Base-by-base conservation (phyloP, 2,888 invertebrate genomes). In the Timandra comae region DNA sequence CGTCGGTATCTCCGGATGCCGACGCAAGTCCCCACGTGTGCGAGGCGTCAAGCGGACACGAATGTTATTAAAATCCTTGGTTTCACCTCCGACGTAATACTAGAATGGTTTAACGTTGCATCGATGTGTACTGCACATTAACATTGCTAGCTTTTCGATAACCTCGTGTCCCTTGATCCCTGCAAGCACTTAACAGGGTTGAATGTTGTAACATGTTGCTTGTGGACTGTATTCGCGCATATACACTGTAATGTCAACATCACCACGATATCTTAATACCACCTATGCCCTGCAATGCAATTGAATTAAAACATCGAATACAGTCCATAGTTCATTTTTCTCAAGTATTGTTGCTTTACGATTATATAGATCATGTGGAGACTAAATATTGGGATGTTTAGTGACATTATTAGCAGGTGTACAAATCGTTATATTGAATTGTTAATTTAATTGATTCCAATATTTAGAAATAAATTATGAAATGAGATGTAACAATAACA, bases 151-250 rank as follows among this genome's bases (percentile, higher is more conserved):
- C 63, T 72, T 73, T 67, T 63, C 41, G 61, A 68, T 79, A 76
- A 79, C 71, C 74, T 79, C 77, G 81, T 84, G 82, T 82, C 84
- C 77, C 79, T 84, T 81, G 80, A 69, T 73, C 59, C 80, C 67
- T 72, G 76, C 74, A 58, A 80, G 72, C 76, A 77, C 76, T 68
- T 73, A 72, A 77, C 76, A 75, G 72, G 74, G 72, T 79, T 82
- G 76, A 71, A 66, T 79, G 74, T 73, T 73, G 74, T 84, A 76
- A 73, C 73, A 66, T 67, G 64, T 73, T 67, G 69, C 72, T 71
- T 59, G 67, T 62, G 66, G 69, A 65, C 69, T 74, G 67, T 73
- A 64, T 66, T 66, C 62, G 64, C 24, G 22, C 63, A 59, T 54
- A 49, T 52, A n/a, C n/a, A n/a, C n/a, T n/a, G n/a, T n/a, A n/a